phyloP scores from a whole-genome alignment of 2,888 invertebrate species.

The Crocallis elinguaria region DNA sequence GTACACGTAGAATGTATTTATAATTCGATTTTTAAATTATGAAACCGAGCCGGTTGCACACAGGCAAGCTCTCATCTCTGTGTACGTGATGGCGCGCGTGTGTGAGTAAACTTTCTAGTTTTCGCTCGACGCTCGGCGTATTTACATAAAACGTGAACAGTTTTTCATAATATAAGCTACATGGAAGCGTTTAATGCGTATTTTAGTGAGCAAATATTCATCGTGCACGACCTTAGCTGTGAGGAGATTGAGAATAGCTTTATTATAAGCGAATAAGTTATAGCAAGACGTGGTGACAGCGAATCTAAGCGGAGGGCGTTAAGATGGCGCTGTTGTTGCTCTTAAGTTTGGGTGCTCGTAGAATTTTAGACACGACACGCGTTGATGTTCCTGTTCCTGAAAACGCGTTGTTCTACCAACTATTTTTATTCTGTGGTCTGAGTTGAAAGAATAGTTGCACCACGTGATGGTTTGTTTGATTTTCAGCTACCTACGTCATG shows the following conservation, averaged over 20 bases:
- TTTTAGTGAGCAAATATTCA: conserved; percentile 76
- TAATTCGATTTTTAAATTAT: conserved; percentile 64
- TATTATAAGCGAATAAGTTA: conserved; percentile 47
- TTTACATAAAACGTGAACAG: conserved; percentile 84
- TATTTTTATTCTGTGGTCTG: too few species aligned
- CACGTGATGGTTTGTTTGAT: conserved; percentile 5
- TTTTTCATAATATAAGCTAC: conserved; percentile 82
- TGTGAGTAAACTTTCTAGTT: conserved; percentile 82
- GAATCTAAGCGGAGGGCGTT: conserved; percentile 27
- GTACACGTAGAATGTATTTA: conserved; percentile 45
- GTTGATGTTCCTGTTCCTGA: too few species aligned
- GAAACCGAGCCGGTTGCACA: conserved; percentile 65
- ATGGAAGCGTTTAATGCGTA: conserved; percentile 71
- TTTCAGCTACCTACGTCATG: conserved; percentile 27
- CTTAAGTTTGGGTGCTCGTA: conserved; percentile 28
- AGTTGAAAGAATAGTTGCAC: conserved; percentile 21
- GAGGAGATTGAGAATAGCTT: conserved; percentile 69
- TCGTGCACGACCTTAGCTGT: conserved; percentile 58
- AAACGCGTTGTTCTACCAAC: too few species aligned
- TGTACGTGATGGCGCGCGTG: conserved; percentile 49
- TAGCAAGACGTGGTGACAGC: neutral
- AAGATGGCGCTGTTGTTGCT: conserved; percentile 40
- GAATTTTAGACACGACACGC: conserved; percentile 41
- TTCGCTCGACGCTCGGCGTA: conserved; percentile 76
- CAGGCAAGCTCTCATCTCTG: conserved; percentile 42